Percentiles rank a stretch among this genome's conserved stretches.
Evolutionary conservation across 1,140 invertebrate genomes (phyloP).

Genomic region (Ceratina japonica): DNA sequence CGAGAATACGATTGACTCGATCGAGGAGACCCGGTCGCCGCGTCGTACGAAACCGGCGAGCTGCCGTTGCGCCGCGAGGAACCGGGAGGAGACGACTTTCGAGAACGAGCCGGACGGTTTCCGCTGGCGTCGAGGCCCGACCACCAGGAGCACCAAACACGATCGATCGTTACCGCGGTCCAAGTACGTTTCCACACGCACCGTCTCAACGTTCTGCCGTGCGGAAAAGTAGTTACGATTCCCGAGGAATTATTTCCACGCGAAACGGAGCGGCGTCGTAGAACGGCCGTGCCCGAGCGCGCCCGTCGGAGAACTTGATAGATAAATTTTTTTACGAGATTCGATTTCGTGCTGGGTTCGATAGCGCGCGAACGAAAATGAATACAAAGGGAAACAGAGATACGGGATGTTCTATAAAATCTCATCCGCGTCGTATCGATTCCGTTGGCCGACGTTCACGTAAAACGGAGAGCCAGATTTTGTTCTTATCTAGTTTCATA

Average conservation of each 20-base stretch:
- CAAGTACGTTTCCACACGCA: slow-evolving; percentile 25
- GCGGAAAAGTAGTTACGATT: background rate
- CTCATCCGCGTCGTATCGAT: slow-evolving; percentile 12
- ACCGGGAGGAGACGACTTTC: background rate
- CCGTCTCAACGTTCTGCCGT: background rate
- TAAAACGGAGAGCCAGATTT: background rate
- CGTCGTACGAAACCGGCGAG: slow-evolving; percentile 22
- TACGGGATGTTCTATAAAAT: slow-evolving; percentile 31
- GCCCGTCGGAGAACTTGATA: background rate
- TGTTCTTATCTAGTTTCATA: background rate
- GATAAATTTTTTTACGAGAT: slow-evolving; percentile 5
- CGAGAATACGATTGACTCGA: slow-evolving; percentile 45
- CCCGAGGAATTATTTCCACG: background rate
- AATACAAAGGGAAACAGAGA: background rate
- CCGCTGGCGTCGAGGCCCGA: slow-evolving; percentile 7
- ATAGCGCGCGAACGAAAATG: background rate
- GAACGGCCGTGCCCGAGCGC: too few species aligned
- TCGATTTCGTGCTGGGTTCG: too few species aligned
- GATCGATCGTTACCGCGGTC: slow-evolving; percentile 15
- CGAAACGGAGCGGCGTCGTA: too few species aligned
- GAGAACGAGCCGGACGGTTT: slow-evolving; percentile 31
- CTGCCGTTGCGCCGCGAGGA: slow-evolving; percentile 30
- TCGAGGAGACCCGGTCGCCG: slow-evolving; percentile 24
- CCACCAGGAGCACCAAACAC: slow-evolving; percentile 9
- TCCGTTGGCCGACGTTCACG: background rate